Evolutionary conservation across 2,113 vertebrate genomes (phyloP), one percentile per base, ranked within the genome.

Genomic region (Chaetodon trifascialis): DNA sequence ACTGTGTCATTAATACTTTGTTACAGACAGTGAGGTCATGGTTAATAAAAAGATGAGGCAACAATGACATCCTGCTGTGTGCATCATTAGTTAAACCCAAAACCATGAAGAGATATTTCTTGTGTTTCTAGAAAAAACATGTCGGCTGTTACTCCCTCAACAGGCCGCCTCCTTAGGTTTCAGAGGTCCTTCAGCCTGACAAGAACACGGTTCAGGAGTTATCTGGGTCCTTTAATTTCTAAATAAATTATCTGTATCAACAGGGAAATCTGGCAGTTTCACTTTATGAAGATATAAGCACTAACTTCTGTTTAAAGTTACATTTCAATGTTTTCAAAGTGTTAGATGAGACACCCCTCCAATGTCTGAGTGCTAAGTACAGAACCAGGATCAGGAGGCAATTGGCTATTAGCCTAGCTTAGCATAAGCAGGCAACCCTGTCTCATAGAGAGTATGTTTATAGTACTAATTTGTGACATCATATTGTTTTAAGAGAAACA

Each of bases 21-120:
- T 59, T 55, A 40, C 36, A 79, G 86, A 71, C 40, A 9, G 21
- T 79, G 79, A 79, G 38, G 67, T 83, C 71, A 73, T 60, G 42
- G 2, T 1, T 47, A 17, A 15, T 12, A 65, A 47, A 16, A 62
- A 74, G 63, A 25, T 34, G 73, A 49, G 60, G 51, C 51, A 65
- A 83, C 62, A 49, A 72, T 54, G 62, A 58, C 46, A 52, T 63
- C 25, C 72, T 23, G 34, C 49, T 36, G 67, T 19, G 34, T 34
- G 21, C 51, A 66, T 44, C 44, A 2, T 70, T 34, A 36, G 17
- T 44, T 44, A 7, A 47, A 36, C 36, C 44, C 36, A 36, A 44
- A 73, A 59, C n/a, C 11, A 67, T 58, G 49, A 47, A 34, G 46
- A 21, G 59, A 47, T 38, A 47, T 55, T 14, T 54, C 4, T 59